These are phyloP conservation scores for Zygothrica quintamaculata DNA, from an alignment of 2,888 invertebrate genomes.

Conservation along the genomic window DNA sequence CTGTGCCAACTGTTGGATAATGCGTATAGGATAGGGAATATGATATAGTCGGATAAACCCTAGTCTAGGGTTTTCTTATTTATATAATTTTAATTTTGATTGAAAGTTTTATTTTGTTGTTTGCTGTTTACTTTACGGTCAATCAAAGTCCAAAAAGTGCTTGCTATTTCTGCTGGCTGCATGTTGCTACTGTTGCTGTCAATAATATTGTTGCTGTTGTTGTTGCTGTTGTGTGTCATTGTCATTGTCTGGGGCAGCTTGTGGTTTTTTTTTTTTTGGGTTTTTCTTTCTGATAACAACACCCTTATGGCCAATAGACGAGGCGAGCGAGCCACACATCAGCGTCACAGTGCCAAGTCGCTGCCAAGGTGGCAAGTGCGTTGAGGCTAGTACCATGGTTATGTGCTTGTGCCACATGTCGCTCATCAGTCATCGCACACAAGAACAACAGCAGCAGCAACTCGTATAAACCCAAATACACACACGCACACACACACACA, in stretches of 20 bases:
- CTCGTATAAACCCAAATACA: slow-evolving; percentile 2
- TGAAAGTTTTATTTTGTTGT: slow-evolving; percentile 2
- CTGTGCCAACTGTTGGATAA: too few species aligned
- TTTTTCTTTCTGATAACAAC: slow-evolving; percentile 66
- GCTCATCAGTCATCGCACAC: slow-evolving; percentile 67
- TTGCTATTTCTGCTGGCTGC: slow-evolving; percentile 9
- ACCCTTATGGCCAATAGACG: slow-evolving; percentile 77
- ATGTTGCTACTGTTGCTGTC: not conserved
- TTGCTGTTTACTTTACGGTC: slow-evolving; percentile 34
- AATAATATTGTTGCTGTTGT: slow-evolving; percentile 11
- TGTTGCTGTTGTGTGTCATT: slow-evolving; percentile 31
- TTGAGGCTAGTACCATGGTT: slow-evolving; percentile 37
- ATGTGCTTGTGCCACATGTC: slow-evolving; percentile 62
- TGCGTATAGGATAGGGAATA: too few species aligned
- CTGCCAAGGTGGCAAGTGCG: slow-evolving; percentile 41
- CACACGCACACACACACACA: slow-evolving; percentile 29
- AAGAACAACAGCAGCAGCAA: slow-evolving; percentile 19
- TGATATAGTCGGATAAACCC: too few species aligned
- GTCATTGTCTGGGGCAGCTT: slow-evolving; percentile 40
- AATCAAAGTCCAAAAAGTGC: slow-evolving; percentile 48
- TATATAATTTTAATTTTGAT: slow-evolving; percentile 1
- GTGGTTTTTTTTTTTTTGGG: slow-evolving; percentile 25
- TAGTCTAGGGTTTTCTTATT: too few species aligned
- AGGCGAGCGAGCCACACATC: slow-evolving; percentile 19
- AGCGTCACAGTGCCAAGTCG: slow-evolving; percentile 15